Conservation (phyloP, 2,888 invertebrate species). For the Eristalinus aeneus region DNA sequence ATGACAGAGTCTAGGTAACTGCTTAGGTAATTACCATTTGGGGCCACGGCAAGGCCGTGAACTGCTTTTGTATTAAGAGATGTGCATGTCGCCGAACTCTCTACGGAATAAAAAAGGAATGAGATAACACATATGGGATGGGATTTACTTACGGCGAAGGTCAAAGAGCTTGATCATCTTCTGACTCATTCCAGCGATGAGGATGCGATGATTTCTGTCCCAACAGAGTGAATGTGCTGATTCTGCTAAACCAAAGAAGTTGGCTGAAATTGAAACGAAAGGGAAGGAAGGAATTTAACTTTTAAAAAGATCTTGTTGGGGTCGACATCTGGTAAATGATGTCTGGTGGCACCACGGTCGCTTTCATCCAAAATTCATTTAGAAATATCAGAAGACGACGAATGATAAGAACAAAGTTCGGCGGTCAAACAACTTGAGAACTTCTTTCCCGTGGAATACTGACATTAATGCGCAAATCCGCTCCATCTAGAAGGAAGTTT, state of each 20-base stretch:
- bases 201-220: constrained; percentile 88
- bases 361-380: too few species aligned
- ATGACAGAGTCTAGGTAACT: constrained; percentile 91
- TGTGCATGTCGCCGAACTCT: constrained; percentile 84
- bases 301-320: too few species aligned
- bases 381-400: too few species aligned
- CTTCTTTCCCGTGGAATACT: too few species aligned
- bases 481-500: too few species aligned
- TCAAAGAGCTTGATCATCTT: constrained; percentile 95
- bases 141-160: constrained; percentile 87
- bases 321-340: too few species aligned
- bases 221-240: constrained; percentile 92
- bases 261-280: constrained; percentile 67
- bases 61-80: constrained; percentile 87
- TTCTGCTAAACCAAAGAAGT: constrained; percentile 92
- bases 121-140: neutral
- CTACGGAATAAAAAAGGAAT: constrained; percentile 79
- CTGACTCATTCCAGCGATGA: constrained; percentile 94
- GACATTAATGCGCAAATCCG: too few species aligned
- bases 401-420: too few species aligned
- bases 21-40: constrained; percentile 90
- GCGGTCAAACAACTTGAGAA: too few species aligned
- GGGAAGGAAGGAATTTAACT: neutral
- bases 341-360: too few species aligned
- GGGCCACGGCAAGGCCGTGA: constrained; percentile 90